Evolutionary conservation across 1,140 invertebrate genomes (phyloP).

Genomic region (Musca vetustissima): DNA sequence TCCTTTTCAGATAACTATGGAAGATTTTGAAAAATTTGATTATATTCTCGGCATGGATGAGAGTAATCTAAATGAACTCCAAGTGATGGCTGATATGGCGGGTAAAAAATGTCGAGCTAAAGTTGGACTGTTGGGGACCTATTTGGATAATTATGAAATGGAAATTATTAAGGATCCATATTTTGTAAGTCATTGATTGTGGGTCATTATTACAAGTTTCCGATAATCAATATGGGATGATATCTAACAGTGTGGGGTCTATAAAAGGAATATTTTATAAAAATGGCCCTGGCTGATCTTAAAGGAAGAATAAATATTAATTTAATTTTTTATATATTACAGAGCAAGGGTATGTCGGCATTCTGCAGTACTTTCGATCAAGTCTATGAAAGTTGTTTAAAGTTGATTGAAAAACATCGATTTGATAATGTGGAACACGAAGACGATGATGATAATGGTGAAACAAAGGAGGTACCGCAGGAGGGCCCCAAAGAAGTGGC

Average conservation of each 20-base stretch:
- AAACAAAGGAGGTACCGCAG: too few relatives aligned
- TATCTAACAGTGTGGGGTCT: too few relatives aligned
- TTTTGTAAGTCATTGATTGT: constrained; percentile 63
- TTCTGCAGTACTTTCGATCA: constrained; percentile 40
- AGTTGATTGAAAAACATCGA: constrained; percentile 33
- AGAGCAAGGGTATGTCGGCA: constrained; percentile 39
- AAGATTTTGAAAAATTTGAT: constrained; percentile 79
- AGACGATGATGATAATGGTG: too few relatives aligned
- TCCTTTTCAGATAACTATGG: constrained; percentile 58
- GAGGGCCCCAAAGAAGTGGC: too few relatives aligned
- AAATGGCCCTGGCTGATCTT: too few relatives aligned
- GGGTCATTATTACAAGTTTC: too few relatives aligned
- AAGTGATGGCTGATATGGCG: constrained; percentile 60
- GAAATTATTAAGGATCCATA: constrained; percentile 84
- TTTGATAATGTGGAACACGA: background rate
- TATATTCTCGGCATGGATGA: constrained; percentile 91
- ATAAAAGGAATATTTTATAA: too few relatives aligned
- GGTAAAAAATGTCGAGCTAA: constrained; percentile 61
- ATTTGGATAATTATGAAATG: constrained; percentile 71
- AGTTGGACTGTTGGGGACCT: constrained; percentile 75
- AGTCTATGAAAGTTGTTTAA: constrained; percentile 42
- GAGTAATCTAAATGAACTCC: constrained; percentile 71
- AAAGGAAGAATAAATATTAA: too few relatives aligned
- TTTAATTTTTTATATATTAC: constrained; percentile 3
- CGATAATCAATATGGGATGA: too few relatives aligned